Percentiles rank a stretch among this genome's conserved stretches.
phyloP scores from a whole-genome alignment of 2,797 vertebrate species.

The Falco novaeseelandiae region DNA sequence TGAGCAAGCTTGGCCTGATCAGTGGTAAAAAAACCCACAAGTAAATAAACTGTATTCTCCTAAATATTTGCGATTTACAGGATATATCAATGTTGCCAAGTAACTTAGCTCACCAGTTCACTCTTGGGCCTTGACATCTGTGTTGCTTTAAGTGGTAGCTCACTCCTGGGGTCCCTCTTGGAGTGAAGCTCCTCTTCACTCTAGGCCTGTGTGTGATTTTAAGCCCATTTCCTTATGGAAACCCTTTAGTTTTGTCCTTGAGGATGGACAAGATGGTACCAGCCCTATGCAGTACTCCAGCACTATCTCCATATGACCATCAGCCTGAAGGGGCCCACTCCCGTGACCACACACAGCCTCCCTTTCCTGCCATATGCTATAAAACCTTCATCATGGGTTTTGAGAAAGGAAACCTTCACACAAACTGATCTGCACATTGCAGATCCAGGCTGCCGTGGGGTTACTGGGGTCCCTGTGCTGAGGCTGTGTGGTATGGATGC shows the following conservation, averaged over 20 bases:
- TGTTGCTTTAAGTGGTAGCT: neutral
- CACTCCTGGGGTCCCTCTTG: neutral
- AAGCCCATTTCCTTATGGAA: neutral
- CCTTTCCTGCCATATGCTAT: fast-evolving
- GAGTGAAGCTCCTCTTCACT: neutral
- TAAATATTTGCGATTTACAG: neutral
- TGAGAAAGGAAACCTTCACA: neutral
- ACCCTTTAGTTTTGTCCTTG: neutral
- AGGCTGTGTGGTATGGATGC: fast-evolving
- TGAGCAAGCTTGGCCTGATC: neutral
- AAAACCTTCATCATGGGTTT: neutral
- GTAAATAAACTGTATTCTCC: neutral
- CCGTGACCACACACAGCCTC: no score
- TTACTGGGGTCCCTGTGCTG: fast-evolving
- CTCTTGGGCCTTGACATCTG: neutral
- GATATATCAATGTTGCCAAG: neutral
- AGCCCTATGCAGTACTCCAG: neutral
- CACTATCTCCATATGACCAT: fast-evolving
- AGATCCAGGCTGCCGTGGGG: no score
- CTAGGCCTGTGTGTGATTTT: neutral
- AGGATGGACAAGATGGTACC: neutral
- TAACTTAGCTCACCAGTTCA: neutral
- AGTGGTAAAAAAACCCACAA: neutral
- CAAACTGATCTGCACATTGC: neutral
- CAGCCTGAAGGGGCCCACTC: neutral